These are phyloP conservation scores for Lithophane socia DNA, from an alignment of 2,888 invertebrate genomes.

Conservation along the genomic window DNA sequence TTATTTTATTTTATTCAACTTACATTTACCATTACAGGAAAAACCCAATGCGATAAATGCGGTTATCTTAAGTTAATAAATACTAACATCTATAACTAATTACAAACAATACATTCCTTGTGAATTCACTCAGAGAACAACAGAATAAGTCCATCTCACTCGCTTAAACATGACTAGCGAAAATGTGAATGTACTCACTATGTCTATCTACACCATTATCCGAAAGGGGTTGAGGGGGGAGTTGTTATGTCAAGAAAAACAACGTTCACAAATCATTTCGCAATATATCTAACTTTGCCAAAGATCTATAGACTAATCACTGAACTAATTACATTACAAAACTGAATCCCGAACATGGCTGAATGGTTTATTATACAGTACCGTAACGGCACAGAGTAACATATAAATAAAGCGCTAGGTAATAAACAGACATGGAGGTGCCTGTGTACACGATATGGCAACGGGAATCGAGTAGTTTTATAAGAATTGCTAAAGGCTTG, in stretches of 20 bases:
- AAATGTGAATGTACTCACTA: not conserved
- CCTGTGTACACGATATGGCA: not conserved
- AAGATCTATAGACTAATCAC: constrained; percentile 41
- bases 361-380: constrained; percentile 36
- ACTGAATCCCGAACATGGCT: constrained; percentile 39
- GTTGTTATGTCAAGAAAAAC: not conserved
- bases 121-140: too few relatives aligned
- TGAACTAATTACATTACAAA: constrained; percentile 51
- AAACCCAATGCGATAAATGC: too few relatives aligned
- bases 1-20: too few relatives aligned
- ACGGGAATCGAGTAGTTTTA: not conserved
- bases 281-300: not conserved
- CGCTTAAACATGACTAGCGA: not conserved
- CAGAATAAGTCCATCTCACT: too few relatives aligned
- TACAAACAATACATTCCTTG: too few relatives aligned
- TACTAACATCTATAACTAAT: too few relatives aligned
- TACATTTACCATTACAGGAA: too few relatives aligned
- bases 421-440: not conserved
- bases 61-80: too few relatives aligned
- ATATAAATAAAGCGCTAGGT: constrained; percentile 13
- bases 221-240: not conserved
- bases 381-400: constrained; percentile 1
- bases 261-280: not conserved
- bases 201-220: not conserved
- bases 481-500: not conserved